A percentile compares a stretch with the other conserved stretches of the same genome.
Evolutionary conservation across 2,113 vertebrate genomes (phyloP).

Genomic region (Spea multiplicata): DNA sequence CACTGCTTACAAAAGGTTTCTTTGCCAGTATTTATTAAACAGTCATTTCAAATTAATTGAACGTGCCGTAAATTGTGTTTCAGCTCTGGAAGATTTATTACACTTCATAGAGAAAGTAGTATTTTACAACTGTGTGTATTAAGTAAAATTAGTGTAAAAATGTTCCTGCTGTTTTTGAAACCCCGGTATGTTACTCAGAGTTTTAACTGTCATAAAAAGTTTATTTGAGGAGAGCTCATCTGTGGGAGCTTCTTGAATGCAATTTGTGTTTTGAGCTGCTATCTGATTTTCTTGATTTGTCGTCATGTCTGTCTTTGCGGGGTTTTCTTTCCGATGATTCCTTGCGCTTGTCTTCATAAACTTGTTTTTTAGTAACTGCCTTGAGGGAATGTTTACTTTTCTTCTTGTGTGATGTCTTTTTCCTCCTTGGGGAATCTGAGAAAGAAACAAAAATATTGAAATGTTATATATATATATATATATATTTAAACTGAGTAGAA

Average conservation of each 20-base stretch:
- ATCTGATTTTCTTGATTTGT: slow-evolving; percentile 58
- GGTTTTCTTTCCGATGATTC: slow-evolving; percentile 59
- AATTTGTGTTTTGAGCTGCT: slow-evolving; percentile 52
- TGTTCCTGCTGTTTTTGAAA: background rate
- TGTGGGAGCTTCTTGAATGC: slow-evolving; percentile 10
- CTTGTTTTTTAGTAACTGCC: slow-evolving; percentile 57
- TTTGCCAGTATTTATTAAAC: background rate
- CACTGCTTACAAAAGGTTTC: background rate
- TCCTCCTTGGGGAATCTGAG: slow-evolving; percentile 62
- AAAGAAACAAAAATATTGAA: background rate
- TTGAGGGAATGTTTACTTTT: slow-evolving; percentile 64
- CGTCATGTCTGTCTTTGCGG: slow-evolving; percentile 59
- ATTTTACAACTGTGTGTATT: background rate
- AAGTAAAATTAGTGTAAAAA: background rate
- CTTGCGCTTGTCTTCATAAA: slow-evolving; percentile 55
- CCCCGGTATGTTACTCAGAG: background rate
- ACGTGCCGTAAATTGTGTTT: background rate
- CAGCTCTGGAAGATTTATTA: background rate
- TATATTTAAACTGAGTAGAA: too few relatives aligned
- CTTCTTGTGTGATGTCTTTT: slow-evolving; percentile 59
- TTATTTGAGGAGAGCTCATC: slow-evolving; percentile 11
- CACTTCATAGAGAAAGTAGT: background rate
- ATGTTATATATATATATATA: too few relatives aligned
- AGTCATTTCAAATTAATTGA: background rate
- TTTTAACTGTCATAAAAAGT: background rate